phyloP scores from a whole-genome alignment of 2,888 invertebrate species.

The Caenorhabditis imperialis region DNA sequence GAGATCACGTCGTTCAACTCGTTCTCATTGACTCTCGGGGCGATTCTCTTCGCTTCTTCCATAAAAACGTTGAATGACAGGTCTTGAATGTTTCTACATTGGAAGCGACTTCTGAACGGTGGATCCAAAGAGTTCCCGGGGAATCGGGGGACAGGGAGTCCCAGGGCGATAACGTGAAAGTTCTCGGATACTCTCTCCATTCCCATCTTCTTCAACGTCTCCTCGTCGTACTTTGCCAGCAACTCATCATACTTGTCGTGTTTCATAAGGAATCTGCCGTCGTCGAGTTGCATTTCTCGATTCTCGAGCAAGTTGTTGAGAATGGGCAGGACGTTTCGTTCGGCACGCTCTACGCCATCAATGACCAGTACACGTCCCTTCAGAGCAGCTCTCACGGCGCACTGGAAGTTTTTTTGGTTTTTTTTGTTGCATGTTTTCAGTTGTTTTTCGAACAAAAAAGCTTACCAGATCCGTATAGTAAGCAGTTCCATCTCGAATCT shows the following conservation, averaged over 20 bases:
- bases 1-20: slow-evolving; percentile 84
- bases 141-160: slow-evolving; percentile 89
- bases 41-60: slow-evolving; percentile 77
- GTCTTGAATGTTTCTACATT: slow-evolving; percentile 86
- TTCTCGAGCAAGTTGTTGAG: slow-evolving; percentile 96
- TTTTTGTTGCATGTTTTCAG: no score
- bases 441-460: no score
- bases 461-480: slow-evolving; percentile 90
- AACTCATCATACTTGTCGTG: slow-evolving; percentile 87
- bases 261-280: slow-evolving; percentile 92
- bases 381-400: slow-evolving; percentile 92
- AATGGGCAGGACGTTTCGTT: slow-evolving; percentile 94
- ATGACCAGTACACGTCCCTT: slow-evolving; percentile 90
- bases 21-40: slow-evolving; percentile 81
- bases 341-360: slow-evolving; percentile 97
- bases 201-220: slow-evolving; percentile 88
- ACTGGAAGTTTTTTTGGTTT: no score
- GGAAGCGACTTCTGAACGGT: slow-evolving; percentile 90
- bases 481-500: slow-evolving; percentile 90
- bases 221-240: slow-evolving; percentile 85
- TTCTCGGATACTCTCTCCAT: slow-evolving; percentile 92
- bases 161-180: slow-evolving; percentile 93
- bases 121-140: slow-evolving; percentile 95
- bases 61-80: slow-evolving; percentile 80
- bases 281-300: slow-evolving; percentile 96